phyloP scores from a whole-genome alignment of 1,140 invertebrate genomes.

The Triops cancriformis region DNA sequence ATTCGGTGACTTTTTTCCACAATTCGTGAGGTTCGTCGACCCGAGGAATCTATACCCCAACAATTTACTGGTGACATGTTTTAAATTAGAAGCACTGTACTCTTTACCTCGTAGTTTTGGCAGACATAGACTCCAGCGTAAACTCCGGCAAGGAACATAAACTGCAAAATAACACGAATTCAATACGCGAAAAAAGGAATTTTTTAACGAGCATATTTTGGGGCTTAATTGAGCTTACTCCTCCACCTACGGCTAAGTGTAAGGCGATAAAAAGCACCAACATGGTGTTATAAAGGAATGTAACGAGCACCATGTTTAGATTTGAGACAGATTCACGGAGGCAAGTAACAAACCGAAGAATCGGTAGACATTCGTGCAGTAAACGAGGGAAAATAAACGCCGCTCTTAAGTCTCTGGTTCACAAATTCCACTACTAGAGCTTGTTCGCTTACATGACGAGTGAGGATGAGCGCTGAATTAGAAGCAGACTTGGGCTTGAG shows the following conservation, averaged over 20 bases:
- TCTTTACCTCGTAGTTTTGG: slow-evolving; percentile 70
- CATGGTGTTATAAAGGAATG: slow-evolving; percentile 36
- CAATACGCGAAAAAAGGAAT: slow-evolving; percentile 10
- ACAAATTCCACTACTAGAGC: not conserved
- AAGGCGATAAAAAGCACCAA: slow-evolving; percentile 37
- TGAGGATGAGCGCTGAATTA: not conserved
- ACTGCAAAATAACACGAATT: slow-evolving; percentile 46
- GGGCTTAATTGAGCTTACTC: slow-evolving; percentile 34
- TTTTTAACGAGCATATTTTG: not conserved
- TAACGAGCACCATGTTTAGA: slow-evolving; percentile 32
- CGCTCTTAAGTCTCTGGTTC: not conserved
- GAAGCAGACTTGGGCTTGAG: not conserved
- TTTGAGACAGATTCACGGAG: not conserved
- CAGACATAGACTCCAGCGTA: slow-evolving; percentile 69
- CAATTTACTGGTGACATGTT: slow-evolving; percentile 2
- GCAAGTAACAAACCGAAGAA: not conserved
- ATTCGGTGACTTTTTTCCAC: slow-evolving; percentile 55
- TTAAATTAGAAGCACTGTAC: slow-evolving; percentile 22
- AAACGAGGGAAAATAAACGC: not conserved
- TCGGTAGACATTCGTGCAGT: not conserved
- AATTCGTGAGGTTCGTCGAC: slow-evolving; percentile 67
- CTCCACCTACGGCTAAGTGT: slow-evolving; percentile 39
- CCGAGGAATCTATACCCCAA: slow-evolving; percentile 58
- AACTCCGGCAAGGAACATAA: slow-evolving; percentile 62
- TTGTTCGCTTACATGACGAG: not conserved